Percentiles rank a stretch among this genome's conserved stretches.
Conservation (phyloP, 2,797 vertebrate species). For the Rhinogobio ventralis region DNA sequence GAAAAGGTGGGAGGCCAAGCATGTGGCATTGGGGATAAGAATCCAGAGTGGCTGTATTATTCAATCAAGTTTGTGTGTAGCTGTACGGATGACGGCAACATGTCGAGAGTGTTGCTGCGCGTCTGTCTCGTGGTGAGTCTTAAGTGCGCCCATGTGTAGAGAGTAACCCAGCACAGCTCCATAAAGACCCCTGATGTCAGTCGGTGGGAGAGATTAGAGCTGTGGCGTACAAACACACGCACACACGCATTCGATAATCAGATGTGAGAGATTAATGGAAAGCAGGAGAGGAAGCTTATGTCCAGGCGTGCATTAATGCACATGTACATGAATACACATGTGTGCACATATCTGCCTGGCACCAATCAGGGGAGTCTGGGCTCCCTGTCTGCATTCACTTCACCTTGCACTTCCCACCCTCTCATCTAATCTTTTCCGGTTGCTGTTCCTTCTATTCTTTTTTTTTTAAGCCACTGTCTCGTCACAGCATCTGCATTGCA, state of each 20-base stretch:
- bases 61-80: slow-evolving; percentile 41
- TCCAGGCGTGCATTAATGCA: slow-evolving; percentile 23
- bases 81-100: slow-evolving; percentile 29
- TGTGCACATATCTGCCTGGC: slow-evolving; percentile 18
- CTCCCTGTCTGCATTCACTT: slow-evolving; percentile 23
- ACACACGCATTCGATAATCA: slow-evolving; percentile 63
- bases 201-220: slow-evolving; percentile 28
- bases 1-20: slow-evolving; percentile 37
- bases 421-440: slow-evolving; percentile 36
- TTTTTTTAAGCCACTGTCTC: not conserved
- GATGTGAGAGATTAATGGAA: slow-evolving; percentile 60
- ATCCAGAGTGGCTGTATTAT: slow-evolving; percentile 31
- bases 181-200: slow-evolving; percentile 32
- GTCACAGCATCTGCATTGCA: not conserved
- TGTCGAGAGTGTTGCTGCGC: slow-evolving; percentile 47
- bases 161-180: slow-evolving; percentile 30
- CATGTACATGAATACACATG: slow-evolving; percentile 37
- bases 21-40: slow-evolving; percentile 11
- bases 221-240: slow-evolving; percentile 43
- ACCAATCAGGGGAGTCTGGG: slow-evolving; percentile 19
- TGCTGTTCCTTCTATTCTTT: not conserved
- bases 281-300: slow-evolving; percentile 46
- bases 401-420: slow-evolving; percentile 27
- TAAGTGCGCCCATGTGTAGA: slow-evolving; percentile 74
- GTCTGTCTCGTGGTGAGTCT: slow-evolving; percentile 66